Evolutionary conservation across 2,888 invertebrate genomes (phyloP).

Genomic region (Pterostichus niger): DNA sequence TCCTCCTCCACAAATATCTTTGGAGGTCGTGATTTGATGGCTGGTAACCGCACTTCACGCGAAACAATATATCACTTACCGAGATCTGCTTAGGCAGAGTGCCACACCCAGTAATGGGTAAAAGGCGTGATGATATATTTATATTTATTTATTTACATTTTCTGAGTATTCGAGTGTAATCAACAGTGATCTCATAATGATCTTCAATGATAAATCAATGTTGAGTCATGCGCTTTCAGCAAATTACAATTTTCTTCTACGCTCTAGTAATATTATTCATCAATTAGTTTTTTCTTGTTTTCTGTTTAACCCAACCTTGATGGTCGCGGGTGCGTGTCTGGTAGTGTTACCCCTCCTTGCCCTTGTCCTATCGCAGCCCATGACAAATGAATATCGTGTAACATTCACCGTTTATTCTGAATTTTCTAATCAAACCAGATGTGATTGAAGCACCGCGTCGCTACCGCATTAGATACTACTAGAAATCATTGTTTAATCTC

Average conservation of each 20-base stretch:
- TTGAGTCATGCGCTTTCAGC: not conserved
- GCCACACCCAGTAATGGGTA: too few species aligned
- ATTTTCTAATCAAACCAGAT: constrained; percentile 31
- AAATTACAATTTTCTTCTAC: not conserved
- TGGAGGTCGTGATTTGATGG: too few species aligned
- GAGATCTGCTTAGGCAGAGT: too few species aligned
- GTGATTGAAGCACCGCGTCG: not conserved
- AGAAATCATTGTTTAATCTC: too few species aligned
- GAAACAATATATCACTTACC: too few species aligned
- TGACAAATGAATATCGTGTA: constrained; percentile 37
- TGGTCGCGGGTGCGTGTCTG: constrained; percentile 19
- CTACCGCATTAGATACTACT: too few species aligned
- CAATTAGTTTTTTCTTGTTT: not conserved
- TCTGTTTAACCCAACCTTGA: not conserved
- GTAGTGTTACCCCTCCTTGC: not conserved
- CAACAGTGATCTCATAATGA: constrained; percentile 15
- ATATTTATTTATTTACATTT: not conserved
- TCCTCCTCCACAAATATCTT: too few species aligned
- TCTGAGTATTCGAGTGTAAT: not conserved
- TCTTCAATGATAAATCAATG: not conserved
- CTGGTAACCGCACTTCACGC: too few species aligned
- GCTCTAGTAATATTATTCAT: not conserved
- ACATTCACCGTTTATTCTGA: constrained; percentile 17
- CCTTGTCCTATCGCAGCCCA: not conserved
- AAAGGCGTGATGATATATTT: too few species aligned